These are phyloP conservation scores for Allygus modestus DNA, from an alignment of 2,888 invertebrate genomes.

Conservation along the genomic window DNA sequence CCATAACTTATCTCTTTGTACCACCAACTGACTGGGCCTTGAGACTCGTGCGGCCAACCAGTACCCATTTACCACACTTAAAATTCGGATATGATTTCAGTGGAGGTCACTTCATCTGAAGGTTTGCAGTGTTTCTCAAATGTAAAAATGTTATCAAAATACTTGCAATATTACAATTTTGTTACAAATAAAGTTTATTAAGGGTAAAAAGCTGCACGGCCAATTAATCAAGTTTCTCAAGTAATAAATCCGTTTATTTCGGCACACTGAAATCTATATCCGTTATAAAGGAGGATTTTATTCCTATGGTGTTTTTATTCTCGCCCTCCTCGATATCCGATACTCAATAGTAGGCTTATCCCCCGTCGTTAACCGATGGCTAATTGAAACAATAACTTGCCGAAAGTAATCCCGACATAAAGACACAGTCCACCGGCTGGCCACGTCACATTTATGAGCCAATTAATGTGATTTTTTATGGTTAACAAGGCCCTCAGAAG, in stretches of 20 bases:
- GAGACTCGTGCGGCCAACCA: neutral
- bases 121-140: no score
- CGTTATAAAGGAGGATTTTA: no score
- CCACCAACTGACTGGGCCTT: neutral
- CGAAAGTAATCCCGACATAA: neutral
- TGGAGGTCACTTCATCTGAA: neutral
- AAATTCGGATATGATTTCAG: neutral
- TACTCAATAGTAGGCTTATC: neutral
- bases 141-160: no score
- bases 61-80: neutral
- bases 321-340: neutral
- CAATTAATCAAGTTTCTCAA: no score
- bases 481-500: constrained; percentile 55
- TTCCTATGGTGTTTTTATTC: neutral
- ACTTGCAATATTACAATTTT: no score
- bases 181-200: no score
- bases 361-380: constrained; percentile 5
- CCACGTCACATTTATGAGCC: constrained; percentile 37
- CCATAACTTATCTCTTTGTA: constrained; percentile 10
- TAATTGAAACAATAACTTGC: constrained; percentile 33
- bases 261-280: no score
- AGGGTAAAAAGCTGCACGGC: no score
- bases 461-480: constrained; percentile 60
- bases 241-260: no score
- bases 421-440: constrained; percentile 7